A percentile compares a stretch with the other conserved stretches of the same genome.
Evolutionary conservation across 2,888 invertebrate genomes (phyloP).

Genomic region (Xanthia togata): DNA sequence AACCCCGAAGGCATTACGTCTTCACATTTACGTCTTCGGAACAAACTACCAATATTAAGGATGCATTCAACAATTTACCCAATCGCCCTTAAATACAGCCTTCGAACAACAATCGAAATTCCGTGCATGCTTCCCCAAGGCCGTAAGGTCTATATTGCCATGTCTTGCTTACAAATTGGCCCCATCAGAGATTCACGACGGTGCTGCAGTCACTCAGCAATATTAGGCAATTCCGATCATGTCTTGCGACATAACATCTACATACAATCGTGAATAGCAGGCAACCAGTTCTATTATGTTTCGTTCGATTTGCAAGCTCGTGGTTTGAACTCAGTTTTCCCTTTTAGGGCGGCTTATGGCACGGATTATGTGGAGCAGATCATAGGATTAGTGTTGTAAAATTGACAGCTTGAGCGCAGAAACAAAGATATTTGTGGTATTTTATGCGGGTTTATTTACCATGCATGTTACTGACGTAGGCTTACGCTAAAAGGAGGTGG

Average conservation of each 20-base stretch:
- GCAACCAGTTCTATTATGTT: slow-evolving; percentile 61
- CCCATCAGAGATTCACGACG: slow-evolving; percentile 79
- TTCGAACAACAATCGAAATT: slow-evolving; percentile 66
- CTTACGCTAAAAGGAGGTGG: not conserved
- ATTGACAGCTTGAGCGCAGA: slow-evolving; percentile 20
- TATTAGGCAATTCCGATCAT: slow-evolving; percentile 82
- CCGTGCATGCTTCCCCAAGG: slow-evolving; percentile 76
- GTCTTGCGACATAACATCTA: slow-evolving; percentile 79
- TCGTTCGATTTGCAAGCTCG: slow-evolving; percentile 51
- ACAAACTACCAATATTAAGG: slow-evolving; percentile 45
- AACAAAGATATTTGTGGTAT: not conserved
- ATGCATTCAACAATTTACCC: slow-evolving; percentile 55
- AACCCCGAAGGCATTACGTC: slow-evolving; percentile 19
- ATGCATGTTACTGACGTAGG: not conserved
- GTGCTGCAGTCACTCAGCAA: slow-evolving; percentile 70
- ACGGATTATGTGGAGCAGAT: slow-evolving; percentile 38
- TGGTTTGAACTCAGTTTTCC: slow-evolving; percentile 46
- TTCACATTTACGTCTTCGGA: slow-evolving; percentile 42
- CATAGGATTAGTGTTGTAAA: slow-evolving; percentile 23
- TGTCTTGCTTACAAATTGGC: slow-evolving; percentile 78
- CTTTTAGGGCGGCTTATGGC: slow-evolving; percentile 29
- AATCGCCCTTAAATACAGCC: slow-evolving; percentile 61
- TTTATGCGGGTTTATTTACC: not conserved
- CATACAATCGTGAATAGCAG: slow-evolving; percentile 75
- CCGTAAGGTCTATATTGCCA: slow-evolving; percentile 78